phyloP scores from a whole-genome alignment of 2,113 vertebrate species.

The Osmerus mordax region DNA sequence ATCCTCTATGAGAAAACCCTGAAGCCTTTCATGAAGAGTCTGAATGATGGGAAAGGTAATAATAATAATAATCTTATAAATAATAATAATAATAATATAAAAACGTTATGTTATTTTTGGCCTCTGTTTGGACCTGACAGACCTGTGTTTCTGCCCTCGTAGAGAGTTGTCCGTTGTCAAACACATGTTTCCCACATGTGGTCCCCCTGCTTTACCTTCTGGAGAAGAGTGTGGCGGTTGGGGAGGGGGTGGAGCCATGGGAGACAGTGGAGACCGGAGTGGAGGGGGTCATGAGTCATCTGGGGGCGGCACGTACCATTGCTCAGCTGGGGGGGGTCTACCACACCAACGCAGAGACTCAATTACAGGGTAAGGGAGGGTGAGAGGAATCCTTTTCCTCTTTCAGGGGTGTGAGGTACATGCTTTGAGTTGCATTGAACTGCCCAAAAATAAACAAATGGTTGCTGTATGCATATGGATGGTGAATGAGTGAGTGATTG shows the following conservation, averaged over 20 bases:
- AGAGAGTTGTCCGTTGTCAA: constrained; percentile 82
- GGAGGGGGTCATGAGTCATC: constrained; percentile 89
- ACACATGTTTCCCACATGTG: constrained; percentile 86
- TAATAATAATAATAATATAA: not conserved
- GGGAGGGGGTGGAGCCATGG: constrained; percentile 80
- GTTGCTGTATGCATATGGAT: too few relatives aligned
- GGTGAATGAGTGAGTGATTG: too few relatives aligned
- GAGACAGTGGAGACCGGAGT: constrained; percentile 77
- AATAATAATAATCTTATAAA: not conserved
- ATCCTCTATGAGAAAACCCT: constrained; percentile 94
- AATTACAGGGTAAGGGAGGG: constrained; percentile 77
- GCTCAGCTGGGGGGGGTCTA: constrained; percentile 86
- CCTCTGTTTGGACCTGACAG: not conserved
- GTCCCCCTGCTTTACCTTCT: constrained; percentile 86
- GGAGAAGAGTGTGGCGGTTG: constrained; percentile 75
- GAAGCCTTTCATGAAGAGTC: constrained; percentile 84
- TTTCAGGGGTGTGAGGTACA: too few relatives aligned
- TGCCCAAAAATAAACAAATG: too few relatives aligned
- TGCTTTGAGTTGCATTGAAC: too few relatives aligned
- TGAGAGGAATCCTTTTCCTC: not conserved
- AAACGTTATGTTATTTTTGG: not conserved
- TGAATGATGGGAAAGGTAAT: constrained; percentile 91
- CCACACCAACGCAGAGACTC: constrained; percentile 81
- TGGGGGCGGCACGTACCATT: constrained; percentile 83
- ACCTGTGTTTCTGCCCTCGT: constrained; percentile 31